These are phyloP conservation scores for Erebia epiphron DNA, from an alignment of 2,888 invertebrate species.

Conservation along the genomic window DNA sequence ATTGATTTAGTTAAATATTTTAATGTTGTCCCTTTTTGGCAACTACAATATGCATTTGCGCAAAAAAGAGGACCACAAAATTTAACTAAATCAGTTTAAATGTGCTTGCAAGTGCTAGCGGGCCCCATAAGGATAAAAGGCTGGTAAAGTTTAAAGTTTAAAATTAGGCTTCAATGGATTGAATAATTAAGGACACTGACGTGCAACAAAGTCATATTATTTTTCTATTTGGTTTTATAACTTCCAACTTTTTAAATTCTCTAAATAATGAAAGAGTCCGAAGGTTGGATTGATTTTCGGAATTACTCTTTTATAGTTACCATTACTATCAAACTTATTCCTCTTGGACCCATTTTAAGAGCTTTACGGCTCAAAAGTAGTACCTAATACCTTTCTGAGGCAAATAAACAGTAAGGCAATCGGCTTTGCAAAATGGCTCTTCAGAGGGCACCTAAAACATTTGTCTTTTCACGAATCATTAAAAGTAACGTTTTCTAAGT, in stretches of 20 bases:
- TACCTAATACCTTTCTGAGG: neutral
- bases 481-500: conserved; percentile 6
- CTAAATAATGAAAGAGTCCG: neutral
- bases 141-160: no score
- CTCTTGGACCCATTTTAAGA: neutral
- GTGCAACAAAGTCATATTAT: no score
- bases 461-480: conserved; percentile 10
- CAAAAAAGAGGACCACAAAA: no score
- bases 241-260: neutral
- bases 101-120: no score
- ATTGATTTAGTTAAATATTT: no score
- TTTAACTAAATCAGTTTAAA: no score
- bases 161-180: no score
- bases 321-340: neutral
- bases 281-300: neutral
- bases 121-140: neutral
- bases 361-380: neutral
- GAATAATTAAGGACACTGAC: no score
- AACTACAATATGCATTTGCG: no score
- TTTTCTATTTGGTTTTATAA: neutral
- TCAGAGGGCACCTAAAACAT: neutral
- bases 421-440: conserved; percentile 10
- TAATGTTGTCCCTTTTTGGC: no score
- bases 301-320: neutral
- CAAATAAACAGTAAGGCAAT: conserved; percentile 6